Evolutionary conservation across 2,113 vertebrate genomes (phyloP).

Genomic region (Macroglossus sobrinus): DNA sequence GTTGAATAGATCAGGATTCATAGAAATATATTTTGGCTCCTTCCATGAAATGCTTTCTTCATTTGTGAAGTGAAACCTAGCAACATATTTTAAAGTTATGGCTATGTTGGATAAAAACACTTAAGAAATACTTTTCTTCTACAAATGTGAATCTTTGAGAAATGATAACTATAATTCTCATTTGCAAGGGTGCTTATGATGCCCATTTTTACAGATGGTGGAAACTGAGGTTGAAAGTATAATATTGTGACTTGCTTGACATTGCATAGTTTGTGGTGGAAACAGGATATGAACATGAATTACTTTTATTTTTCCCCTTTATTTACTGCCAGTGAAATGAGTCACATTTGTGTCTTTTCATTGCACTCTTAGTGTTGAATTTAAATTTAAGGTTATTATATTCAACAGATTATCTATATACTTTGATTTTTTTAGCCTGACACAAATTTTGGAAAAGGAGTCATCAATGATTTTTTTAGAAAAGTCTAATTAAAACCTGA

Average conservation of each 20-base stretch:
- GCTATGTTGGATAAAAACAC: background rate
- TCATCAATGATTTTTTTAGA: constrained; percentile 41
- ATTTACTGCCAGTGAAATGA: constrained; percentile 23
- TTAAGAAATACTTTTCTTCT: background rate
- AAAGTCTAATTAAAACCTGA: constrained; percentile 36
- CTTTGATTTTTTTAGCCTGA: constrained; percentile 23
- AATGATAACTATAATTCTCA: background rate
- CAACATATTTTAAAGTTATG: background rate
- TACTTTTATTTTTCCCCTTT: constrained; percentile 19
- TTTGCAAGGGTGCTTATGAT: background rate
- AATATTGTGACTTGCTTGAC: background rate
- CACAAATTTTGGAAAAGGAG: constrained; percentile 40
- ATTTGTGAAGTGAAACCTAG: background rate
- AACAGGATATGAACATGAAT: background rate
- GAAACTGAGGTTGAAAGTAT: background rate
- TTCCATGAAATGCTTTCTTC: constrained; percentile 7
- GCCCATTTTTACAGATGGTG: background rate
- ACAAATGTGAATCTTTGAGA: background rate
- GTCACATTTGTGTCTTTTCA: constrained; percentile 36
- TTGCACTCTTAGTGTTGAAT: background rate
- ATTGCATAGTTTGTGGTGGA: background rate
- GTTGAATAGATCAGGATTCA: background rate
- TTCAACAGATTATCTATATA: background rate
- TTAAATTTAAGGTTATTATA: constrained; percentile 12
- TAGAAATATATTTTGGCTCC: background rate